These are phyloP conservation scores for Harpagifer antarcticus DNA, from an alignment of 2,797 vertebrate species.

Conservation along the genomic window DNA sequence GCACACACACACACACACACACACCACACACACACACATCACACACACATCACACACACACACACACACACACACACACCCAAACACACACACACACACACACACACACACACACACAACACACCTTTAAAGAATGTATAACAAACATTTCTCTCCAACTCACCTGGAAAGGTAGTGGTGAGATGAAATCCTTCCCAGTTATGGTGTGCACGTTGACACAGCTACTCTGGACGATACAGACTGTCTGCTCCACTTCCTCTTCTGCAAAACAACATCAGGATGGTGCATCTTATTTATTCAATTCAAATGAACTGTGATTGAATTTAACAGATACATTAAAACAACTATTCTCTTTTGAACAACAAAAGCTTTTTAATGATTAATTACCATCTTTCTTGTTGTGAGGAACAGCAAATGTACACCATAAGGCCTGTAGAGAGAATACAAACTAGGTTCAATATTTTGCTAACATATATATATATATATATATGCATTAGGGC, in stretches of 20 bases:
- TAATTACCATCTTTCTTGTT: conserved; percentile 81
- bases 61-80: neutral
- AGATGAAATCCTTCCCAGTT: conserved; percentile 96
- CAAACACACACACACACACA: too few relatives aligned
- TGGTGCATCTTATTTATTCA: neutral
- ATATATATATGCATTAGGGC: neutral
- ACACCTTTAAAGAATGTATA: too few relatives aligned
- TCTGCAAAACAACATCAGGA: conserved; percentile 64
- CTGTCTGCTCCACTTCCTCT: conserved; percentile 90
- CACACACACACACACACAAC: too few relatives aligned
- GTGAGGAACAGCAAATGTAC: conserved; percentile 91
- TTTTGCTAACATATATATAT: neutral
- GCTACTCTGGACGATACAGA: conserved; percentile 95
- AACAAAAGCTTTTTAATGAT: conserved; percentile 12
- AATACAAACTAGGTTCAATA: conserved; percentile 51
- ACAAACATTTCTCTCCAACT: conserved; percentile 8
- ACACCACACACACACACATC: too few relatives aligned
- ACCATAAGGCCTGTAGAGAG: conserved; percentile 93
- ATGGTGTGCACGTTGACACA: conserved; percentile 95
- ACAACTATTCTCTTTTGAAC: neutral
- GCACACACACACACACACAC: too few relatives aligned
- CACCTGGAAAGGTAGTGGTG: conserved; percentile 96
- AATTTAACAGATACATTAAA: neutral
- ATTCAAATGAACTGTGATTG: neutral
- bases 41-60: neutral